These are phyloP conservation scores for Stenodema calcarata DNA, from an alignment of 2,888 invertebrate species.

Conservation along the genomic window DNA sequence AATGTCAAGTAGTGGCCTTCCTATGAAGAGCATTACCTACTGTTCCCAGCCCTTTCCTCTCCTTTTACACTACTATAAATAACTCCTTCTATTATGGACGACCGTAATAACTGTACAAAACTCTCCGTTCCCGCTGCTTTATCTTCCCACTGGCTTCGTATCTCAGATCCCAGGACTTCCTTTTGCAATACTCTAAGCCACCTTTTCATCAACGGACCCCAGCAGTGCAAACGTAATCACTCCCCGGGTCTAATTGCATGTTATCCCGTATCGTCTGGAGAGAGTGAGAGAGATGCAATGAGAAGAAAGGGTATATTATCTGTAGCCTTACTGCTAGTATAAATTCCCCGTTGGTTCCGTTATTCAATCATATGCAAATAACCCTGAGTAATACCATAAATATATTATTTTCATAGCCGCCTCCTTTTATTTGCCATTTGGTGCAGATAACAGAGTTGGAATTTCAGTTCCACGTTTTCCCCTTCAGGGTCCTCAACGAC, in stretches of 20 bases:
- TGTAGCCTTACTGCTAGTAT: too few species aligned
- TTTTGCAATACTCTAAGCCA: not conserved
- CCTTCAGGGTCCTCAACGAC: too few species aligned
- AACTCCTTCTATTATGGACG: slow-evolving; percentile 24
- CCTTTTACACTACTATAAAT: slow-evolving; percentile 11
- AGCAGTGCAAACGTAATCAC: slow-evolving; percentile 24
- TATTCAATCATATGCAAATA: too few species aligned
- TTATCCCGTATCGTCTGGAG: not conserved
- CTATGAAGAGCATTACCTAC: not conserved
- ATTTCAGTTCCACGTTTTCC: too few species aligned
- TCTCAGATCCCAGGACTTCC: slow-evolving; percentile 4
- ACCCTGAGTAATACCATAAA: too few species aligned
- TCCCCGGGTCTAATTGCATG: slow-evolving; percentile 10
- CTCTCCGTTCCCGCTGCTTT: not conserved
- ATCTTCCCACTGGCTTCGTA: not conserved
- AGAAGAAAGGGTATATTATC: not conserved
- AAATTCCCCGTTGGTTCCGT: too few species aligned
- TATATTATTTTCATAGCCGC: too few species aligned
- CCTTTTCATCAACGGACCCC: slow-evolving; percentile 4
- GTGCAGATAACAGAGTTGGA: too few species aligned
- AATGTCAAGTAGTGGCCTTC: slow-evolving; percentile 6
- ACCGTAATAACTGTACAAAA: slow-evolving; percentile 12
- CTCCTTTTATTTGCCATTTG: too few species aligned
- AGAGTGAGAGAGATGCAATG: not conserved
- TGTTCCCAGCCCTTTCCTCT: not conserved